Evolutionary conservation across 2,113 vertebrate species (phyloP).

Genomic region (Theristicus caerulescens): DNA sequence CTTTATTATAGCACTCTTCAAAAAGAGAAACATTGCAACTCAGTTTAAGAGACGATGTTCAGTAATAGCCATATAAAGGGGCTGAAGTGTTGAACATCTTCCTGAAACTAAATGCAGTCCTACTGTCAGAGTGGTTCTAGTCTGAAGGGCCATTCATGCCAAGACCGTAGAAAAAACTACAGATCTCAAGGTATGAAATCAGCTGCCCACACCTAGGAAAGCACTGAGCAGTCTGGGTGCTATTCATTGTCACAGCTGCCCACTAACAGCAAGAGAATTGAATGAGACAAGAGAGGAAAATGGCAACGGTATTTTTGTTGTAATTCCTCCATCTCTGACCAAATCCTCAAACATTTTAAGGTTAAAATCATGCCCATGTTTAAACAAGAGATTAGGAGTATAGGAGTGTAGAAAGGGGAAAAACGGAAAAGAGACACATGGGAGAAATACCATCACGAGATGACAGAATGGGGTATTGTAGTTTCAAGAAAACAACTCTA

Average conservation of each 20-base stretch:
- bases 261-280: not conserved
- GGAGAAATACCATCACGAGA: not conserved
- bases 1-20: not conserved
- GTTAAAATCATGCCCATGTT: not conserved
- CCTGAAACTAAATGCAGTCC: not conserved
- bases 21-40: not conserved
- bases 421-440: not conserved
- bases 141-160: not conserved
- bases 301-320: accelerated
- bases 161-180: not conserved
- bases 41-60: not conserved
- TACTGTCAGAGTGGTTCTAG: not conserved
- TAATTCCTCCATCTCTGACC: not conserved
- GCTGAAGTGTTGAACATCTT: not conserved
- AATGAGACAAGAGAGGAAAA: not conserved
- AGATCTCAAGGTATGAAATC: not conserved
- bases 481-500: not conserved
- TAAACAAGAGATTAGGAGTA: not conserved
- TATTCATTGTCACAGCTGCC: not conserved
- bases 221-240: not conserved
- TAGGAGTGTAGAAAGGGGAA: not conserved
- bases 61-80: not conserved
- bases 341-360: not conserved
- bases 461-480: not conserved
- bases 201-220: not conserved